These are phyloP conservation scores for Tenthredo notha DNA, from an alignment of 2,888 invertebrate species.

Conservation along the genomic window DNA sequence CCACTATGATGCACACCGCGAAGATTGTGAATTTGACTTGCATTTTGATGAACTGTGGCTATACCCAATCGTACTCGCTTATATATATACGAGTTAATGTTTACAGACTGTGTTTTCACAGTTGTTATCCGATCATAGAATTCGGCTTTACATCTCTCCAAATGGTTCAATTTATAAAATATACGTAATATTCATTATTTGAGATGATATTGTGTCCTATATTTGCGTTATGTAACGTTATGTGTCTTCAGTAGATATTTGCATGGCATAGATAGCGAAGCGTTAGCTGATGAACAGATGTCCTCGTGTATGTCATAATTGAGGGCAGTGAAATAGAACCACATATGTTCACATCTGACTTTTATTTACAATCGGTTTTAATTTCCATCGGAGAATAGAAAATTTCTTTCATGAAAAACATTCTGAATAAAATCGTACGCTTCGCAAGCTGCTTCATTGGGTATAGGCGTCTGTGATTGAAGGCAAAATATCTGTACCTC, in stretches of 20 bases:
- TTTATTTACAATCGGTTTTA: neutral
- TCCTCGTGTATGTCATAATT: neutral
- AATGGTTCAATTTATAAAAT: neutral
- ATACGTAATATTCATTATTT: neutral
- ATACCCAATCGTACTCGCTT: neutral
- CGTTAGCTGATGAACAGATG: neutral
- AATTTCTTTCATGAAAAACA: no score
- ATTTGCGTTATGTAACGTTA: neutral
- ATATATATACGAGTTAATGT: neutral
- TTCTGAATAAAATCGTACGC: no score
- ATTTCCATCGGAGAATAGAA: no score
- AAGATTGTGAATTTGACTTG: neutral
- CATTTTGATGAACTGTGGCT: neutral
- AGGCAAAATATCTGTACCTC: no score
- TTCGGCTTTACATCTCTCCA: neutral
- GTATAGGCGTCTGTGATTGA: no score
- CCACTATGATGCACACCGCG: neutral
- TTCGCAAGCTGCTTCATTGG: no score
- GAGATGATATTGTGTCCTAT: neutral
- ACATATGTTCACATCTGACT: no score
- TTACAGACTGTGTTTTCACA: neutral
- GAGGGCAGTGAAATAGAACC: neutral
- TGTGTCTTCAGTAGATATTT: neutral
- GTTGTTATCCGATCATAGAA: neutral
- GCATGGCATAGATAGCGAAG: neutral